Conservation (phyloP, 1,140 invertebrate genomes). For the Latrodectus geometricus region DNA sequence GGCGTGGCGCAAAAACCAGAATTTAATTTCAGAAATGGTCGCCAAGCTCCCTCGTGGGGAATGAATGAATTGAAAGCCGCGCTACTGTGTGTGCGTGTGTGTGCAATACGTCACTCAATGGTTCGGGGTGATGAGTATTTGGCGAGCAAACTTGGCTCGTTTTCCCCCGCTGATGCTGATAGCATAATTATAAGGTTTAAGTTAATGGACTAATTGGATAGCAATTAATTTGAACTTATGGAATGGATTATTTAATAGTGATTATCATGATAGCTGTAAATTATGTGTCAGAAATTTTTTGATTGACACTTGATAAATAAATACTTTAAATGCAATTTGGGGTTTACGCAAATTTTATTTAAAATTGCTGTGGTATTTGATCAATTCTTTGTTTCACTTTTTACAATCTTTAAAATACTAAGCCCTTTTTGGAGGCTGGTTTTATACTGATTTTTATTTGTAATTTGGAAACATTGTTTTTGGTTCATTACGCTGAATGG, state of each 20-base stretch:
- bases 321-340: too few species aligned
- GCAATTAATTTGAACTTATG: constrained; percentile 1
- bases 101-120: neutral
- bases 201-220: neutral
- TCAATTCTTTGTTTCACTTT: too few species aligned
- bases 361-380: too few species aligned
- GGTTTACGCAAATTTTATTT: too few species aligned
- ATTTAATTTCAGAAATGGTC: constrained; percentile 10
- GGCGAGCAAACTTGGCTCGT: neutral
- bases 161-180: neutral
- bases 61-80: neutral
- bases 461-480: too few species aligned
- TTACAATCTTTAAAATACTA: too few species aligned
- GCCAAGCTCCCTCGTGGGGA: neutral
- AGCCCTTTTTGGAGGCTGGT: too few species aligned
- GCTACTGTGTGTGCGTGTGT: too few species aligned
- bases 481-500: too few species aligned
- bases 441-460: too few species aligned
- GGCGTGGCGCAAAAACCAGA: neutral
- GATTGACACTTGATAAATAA: too few species aligned
- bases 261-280: neutral
- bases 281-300: neutral
- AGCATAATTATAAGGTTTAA: neutral
- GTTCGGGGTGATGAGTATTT: neutral
- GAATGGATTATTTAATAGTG: neutral